A percentile compares a stretch with the other conserved stretches of the same genome.
Conservation (phyloP, 2,113 vertebrate species). For the Vulpes vulpes region DNA sequence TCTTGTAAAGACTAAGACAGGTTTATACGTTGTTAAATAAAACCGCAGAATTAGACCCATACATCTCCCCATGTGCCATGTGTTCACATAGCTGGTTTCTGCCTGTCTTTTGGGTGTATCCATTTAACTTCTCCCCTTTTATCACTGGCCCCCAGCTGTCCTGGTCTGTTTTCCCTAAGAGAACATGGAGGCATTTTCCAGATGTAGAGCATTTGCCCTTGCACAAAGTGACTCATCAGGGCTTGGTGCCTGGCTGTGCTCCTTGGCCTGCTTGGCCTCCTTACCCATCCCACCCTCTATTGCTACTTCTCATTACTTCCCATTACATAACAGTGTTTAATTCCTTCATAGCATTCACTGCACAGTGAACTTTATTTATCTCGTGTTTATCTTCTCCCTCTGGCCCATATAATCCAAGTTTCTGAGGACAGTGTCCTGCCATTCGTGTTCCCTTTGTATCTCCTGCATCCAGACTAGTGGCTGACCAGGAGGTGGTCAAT, state of each 20-base stretch:
- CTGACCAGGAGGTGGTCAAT: background rate
- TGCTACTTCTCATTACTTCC: background rate
- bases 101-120: background rate
- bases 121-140: background rate
- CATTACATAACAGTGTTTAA: background rate
- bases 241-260: no score
- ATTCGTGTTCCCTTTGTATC: background rate
- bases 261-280: background rate
- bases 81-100: background rate
- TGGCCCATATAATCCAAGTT: background rate
- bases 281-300: background rate
- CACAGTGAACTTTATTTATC: background rate
- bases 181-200: background rate
- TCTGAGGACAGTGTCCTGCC: background rate
- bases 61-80: background rate
- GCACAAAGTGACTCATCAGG: background rate
- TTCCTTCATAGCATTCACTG: background rate
- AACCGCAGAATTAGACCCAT: background rate
- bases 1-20: background rate
- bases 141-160: background rate
- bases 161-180: background rate
- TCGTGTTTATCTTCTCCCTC: background rate
- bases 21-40: background rate
- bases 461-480: background rate
- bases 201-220: background rate